Base-by-base conservation (phyloP, 2,888 invertebrate species). In the Bugulina stolonifera region DNA sequence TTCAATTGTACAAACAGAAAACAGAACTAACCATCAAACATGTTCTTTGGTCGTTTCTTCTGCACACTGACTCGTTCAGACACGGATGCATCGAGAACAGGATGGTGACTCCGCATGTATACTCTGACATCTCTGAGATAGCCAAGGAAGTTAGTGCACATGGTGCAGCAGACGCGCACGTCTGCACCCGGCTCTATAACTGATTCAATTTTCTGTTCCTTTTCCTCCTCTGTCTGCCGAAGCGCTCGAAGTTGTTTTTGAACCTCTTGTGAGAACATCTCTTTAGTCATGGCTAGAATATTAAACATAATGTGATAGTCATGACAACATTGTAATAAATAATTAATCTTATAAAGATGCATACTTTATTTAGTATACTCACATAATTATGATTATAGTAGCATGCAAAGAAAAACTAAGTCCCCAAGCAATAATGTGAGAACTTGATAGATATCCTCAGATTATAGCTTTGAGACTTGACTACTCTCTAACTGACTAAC, bases 81-180 rank as follows among this genome's bases (percentile, higher is more conserved):
- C 5, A 64, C 5, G 3, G 64, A 29, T 29, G 29, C 32, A 64
- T 64, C 64, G 3, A 64, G 27, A 14, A 32, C 27, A 32, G 27
- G 27, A n/a, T 64, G 64, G 32, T 32, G 34, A 25, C 25, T 25
- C 34, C n/a, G 3, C 64, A 25, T 25, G 32, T 29, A 64, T 10
- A 64, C 64, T 27, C 32, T 27, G 5, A 64, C 64, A 32, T 64
- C 32, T 14, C 10, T 64, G 64, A 64, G 64, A 64, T 14, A n/a
- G 64, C 64, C 64, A 25, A 64, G 27, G 34, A 64, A 64, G 5
- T 2, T n/a, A 3, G 27, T 25, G 32, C 64, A 64, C 18, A 64
- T 27, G 1, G 64, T 14, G 32, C 64, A 64, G 32, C 64, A 32
- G 22, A 64, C 32, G 14, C 27, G 25, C 3, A 64, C 32, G 5